Evolutionary conservation across 1,140 invertebrate species (phyloP).

Genomic region (silkworm (Bombyx mori)): ASM3026992v2 NC_085131.1:2002501-2003000

Average conservation of each 20-base stretch:
- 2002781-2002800: conserved; percentile 1
- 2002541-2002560: conserved; percentile 58
- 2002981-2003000: too few species aligned
- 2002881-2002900: too few species aligned
- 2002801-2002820: background rate
- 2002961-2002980: too few species aligned
- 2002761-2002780: conserved; percentile 35
- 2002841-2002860: too few species aligned
- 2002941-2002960: too few species aligned
- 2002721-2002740: conserved; percentile 45
- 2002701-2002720: conserved; percentile 14
- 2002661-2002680: conserved; percentile 32
- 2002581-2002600: conserved; percentile 8
- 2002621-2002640: conserved; percentile 31
- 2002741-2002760: conserved; percentile 59
- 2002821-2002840: too few species aligned
- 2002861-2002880: too few species aligned
- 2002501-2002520: conserved; percentile 58
- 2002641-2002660: conserved; percentile 51
- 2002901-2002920: too few species aligned
- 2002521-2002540: conserved; percentile 48
- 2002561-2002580: conserved; percentile 31
- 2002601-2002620: background rate
- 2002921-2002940: too few species aligned
- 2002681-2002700: conserved; percentile 22